A percentile compares a stretch with the other conserved stretches of the same genome.
These are phyloP conservation scores for Drosophila suzukii DNA, from an alignment of 1,140 invertebrate genomes.

Conservation along the genomic window DNA sequence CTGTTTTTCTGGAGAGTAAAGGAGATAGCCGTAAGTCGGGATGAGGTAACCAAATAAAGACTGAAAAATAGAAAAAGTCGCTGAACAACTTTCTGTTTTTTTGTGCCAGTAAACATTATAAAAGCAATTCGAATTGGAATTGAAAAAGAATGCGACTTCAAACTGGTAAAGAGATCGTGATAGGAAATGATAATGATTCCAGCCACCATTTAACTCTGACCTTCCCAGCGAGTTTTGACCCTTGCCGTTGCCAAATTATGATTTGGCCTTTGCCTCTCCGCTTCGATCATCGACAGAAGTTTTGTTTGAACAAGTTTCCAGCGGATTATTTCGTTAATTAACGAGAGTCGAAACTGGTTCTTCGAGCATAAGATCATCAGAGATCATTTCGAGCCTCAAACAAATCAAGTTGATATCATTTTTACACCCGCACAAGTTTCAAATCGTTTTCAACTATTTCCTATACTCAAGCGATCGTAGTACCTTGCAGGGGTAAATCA, in stretches of 20 bases:
- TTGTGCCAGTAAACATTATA: conserved; percentile 14
- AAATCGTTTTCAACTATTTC: conserved; percentile 23
- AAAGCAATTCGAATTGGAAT: conserved; percentile 26
- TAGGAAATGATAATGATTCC: conserved; percentile 23
- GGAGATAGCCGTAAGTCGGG: conserved; percentile 1
- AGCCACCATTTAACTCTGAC: conserved; percentile 34
- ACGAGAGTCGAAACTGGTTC: conserved; percentile 67
- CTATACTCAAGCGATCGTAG: conserved; percentile 22
- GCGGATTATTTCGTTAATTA: conserved; percentile 63
- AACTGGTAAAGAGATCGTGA: conserved; percentile 13
- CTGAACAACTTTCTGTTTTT: conserved; percentile 58
- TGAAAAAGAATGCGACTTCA: conserved; percentile 17
- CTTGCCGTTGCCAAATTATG: conserved; percentile 48
- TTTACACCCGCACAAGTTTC: conserved; percentile 55
- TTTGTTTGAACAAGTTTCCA: conserved; percentile 72
- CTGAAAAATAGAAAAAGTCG: conserved; percentile 35
- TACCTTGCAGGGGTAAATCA: background rate
- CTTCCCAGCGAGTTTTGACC: conserved; percentile 75
- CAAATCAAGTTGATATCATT: conserved; percentile 36
- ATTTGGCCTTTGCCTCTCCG: conserved; percentile 42
- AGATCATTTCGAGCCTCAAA: conserved; percentile 18
- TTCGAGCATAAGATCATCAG: conserved; percentile 54
- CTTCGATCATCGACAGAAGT: conserved; percentile 43
- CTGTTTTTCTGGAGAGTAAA: conserved; percentile 3
- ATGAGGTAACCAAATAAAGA: conserved; percentile 28